phyloP scores from a whole-genome alignment of 2,888 invertebrate species.

The Dynastes maya region DNA sequence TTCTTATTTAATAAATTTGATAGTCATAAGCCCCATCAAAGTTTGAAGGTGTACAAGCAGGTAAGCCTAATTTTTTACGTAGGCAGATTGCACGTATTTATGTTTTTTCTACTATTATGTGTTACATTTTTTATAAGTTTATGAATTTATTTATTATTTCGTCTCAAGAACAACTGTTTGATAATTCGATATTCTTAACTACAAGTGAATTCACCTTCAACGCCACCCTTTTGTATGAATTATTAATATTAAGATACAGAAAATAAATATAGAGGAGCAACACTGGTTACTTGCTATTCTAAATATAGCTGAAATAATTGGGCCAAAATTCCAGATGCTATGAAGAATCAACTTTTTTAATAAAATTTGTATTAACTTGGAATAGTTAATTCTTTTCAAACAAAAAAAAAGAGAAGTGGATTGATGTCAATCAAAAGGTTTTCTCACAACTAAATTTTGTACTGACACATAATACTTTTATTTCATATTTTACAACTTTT shows the following conservation, averaged over 20 bases:
- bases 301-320: neutral
- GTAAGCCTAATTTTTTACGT: neutral
- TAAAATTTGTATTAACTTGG: neutral
- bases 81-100: neutral
- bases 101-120: neutral
- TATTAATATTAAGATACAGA: neutral
- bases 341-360: neutral
- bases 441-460: too few relatives aligned
- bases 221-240: neutral
- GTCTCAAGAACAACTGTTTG: conserved; percentile 8
- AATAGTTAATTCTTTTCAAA: neutral
- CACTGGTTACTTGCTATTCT: neutral
- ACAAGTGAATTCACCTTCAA: too few relatives aligned
- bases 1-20: too few relatives aligned
- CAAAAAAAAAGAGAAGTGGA: too few relatives aligned
- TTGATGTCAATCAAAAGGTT: too few relatives aligned
- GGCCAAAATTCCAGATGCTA: neutral
- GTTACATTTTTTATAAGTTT: neutral
- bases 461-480: too few relatives aligned
- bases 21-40: neutral
- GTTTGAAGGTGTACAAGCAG: neutral
- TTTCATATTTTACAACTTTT: too few relatives aligned
- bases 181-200: neutral
- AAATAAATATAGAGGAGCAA: neutral
- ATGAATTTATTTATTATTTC: neutral